phyloP scores from a whole-genome alignment of 2,797 vertebrate genomes.

The Gadopsis bispinosus region DNA sequence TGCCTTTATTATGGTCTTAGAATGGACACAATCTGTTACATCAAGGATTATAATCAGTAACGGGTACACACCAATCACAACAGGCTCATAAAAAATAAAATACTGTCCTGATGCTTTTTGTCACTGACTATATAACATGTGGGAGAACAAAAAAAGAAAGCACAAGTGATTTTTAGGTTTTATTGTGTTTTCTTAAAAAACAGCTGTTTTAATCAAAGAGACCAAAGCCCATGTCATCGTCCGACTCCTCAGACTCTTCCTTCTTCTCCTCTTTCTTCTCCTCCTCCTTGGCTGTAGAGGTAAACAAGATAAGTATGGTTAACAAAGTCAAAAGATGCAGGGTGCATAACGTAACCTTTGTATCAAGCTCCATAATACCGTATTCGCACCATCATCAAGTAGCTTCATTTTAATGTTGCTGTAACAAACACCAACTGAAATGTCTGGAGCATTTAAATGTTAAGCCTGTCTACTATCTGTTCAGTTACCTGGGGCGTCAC shows the following conservation, averaged over 20 bases:
- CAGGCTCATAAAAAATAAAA: background rate
- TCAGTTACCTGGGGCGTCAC: conserved; percentile 82
- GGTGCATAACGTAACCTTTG: background rate
- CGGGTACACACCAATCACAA: background rate
- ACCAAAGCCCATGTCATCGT: conserved; percentile 99
- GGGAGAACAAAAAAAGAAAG: background rate
- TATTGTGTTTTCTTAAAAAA: conserved; percentile 84
- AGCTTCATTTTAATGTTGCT: no score
- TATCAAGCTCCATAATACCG: no score
- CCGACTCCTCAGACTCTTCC: conserved; percentile 96
- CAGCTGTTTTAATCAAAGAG: conserved; percentile 92
- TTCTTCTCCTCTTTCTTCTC: conserved; percentile 99
- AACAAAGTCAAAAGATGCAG: background rate
- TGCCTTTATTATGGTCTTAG: no score
- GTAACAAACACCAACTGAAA: no score
- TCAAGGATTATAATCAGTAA: no score
- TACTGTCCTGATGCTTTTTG: background rate
- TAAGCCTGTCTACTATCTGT: no score
- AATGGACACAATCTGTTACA: no score
- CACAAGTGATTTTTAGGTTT: conserved; percentile 59
- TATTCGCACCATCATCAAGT: no score
- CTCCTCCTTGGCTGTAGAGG: conserved; percentile 91
- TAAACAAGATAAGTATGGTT: background rate
- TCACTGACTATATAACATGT: background rate
- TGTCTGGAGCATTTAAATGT: no score